Percentiles rank a stretch among this genome's conserved stretches.
These are phyloP conservation scores for Daktulosphaira vitifoliae DNA, from an alignment of 1,140 invertebrate species.

Conservation along the genomic window DNA sequence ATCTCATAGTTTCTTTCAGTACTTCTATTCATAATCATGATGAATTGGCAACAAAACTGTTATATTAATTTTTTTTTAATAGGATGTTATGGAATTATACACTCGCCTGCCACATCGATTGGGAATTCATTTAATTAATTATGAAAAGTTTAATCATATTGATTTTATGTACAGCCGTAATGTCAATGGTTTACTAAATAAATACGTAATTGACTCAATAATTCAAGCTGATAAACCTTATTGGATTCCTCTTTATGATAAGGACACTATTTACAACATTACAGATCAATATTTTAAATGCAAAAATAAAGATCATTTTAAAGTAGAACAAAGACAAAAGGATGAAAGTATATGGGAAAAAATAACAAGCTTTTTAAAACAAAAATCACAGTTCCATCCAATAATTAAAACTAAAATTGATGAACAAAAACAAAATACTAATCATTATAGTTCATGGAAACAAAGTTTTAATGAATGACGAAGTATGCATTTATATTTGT, in stretches of 20 bases:
- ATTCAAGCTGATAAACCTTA: neutral
- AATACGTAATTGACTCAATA: conserved; percentile 6
- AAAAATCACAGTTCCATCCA: neutral
- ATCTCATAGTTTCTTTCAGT: too few relatives aligned
- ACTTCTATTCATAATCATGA: too few relatives aligned
- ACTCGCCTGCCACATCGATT: conserved; percentile 47
- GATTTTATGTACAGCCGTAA: conserved; percentile 50
- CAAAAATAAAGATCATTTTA: neutral
- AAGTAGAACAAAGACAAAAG: neutral
- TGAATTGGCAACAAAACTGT: too few relatives aligned
- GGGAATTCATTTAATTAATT: conserved; percentile 50
- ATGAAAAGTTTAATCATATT: conserved; percentile 54
- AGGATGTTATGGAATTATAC: conserved; percentile 52
- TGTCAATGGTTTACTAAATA: neutral
- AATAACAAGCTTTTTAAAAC: neutral
- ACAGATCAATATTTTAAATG: neutral
- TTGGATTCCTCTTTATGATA: conserved; percentile 13
- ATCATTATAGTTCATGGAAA: neutral
- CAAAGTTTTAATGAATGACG: neutral
- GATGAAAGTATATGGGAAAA: conserved; percentile 9
- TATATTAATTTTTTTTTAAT: too few relatives aligned
- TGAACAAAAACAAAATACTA: neutral
- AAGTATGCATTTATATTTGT: neutral
- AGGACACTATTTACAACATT: neutral
- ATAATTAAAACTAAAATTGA: neutral